A percentile compares a stretch with the other conserved stretches of the same genome.
Conservation (phyloP, 2,113 vertebrate genomes). For the Psephotus haematonotus region DNA sequence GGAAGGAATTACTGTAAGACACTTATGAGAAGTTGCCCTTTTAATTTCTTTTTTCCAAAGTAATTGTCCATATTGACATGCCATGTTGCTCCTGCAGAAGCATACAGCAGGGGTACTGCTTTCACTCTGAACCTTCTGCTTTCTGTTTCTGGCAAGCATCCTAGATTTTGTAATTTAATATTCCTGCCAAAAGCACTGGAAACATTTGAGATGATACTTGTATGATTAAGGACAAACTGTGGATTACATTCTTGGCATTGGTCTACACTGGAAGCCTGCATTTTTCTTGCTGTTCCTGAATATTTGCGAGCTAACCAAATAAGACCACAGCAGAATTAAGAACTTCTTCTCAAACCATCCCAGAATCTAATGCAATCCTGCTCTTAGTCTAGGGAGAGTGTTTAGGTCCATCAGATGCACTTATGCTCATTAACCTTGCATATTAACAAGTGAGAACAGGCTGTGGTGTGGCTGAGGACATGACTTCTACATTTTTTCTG, state of each 20-base stretch:
- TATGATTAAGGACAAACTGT: constrained; percentile 40
- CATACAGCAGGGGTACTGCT: background rate
- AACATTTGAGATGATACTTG: constrained; percentile 43
- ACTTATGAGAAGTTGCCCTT: background rate
- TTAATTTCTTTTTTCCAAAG: background rate
- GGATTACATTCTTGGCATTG: constrained; percentile 30
- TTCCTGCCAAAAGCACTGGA: constrained; percentile 45
- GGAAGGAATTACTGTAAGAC: background rate
- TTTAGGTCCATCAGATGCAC: background rate
- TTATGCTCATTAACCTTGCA: background rate
- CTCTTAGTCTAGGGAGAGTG: background rate
- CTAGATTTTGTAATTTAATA: constrained; percentile 45
- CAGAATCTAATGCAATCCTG: background rate
- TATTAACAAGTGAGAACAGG: background rate
- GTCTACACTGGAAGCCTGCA: background rate
- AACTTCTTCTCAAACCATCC: background rate
- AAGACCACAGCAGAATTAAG: background rate
- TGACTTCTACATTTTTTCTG: background rate
- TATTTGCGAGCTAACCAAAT: constrained; percentile 4
- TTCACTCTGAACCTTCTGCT: background rate
- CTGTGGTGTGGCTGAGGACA: background rate
- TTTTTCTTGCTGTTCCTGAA: constrained; percentile 17
- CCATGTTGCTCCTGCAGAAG: background rate
- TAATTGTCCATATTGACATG: background rate
- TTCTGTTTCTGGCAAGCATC: constrained; percentile 18